A percentile compares a stretch with the other conserved stretches of the same genome.
phyloP scores from a whole-genome alignment of 2,113 vertebrate genomes.

The Origma solitaria region DNA sequence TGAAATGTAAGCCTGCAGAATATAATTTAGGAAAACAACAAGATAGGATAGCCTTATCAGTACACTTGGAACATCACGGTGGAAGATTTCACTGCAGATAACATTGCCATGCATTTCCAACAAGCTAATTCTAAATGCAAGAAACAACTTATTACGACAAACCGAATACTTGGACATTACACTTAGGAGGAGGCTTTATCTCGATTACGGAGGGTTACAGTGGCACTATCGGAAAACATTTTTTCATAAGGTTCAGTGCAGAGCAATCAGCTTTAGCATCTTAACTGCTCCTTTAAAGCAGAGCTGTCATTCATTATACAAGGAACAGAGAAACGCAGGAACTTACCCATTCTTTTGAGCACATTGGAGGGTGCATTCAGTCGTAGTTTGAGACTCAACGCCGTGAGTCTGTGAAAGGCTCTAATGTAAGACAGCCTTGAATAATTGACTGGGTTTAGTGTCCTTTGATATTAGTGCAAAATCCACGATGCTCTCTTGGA shows the following conservation, averaged over 20 bases:
- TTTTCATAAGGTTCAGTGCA: slow-evolving; percentile 49
- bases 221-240: not conserved
- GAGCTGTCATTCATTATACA: slow-evolving; percentile 32
- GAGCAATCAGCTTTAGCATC: slow-evolving; percentile 1
- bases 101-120: slow-evolving; percentile 73
- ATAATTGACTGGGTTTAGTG: slow-evolving; percentile 67
- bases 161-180: slow-evolving; percentile 34
- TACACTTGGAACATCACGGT: slow-evolving; percentile 69
- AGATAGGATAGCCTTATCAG: slow-evolving; percentile 79
- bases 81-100: slow-evolving; percentile 74
- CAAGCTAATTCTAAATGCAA: slow-evolving; percentile 64
- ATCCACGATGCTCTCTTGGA: slow-evolving; percentile 58
- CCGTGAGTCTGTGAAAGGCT: slow-evolving; percentile 90
- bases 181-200: slow-evolving; percentile 27
- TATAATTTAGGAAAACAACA: slow-evolving; percentile 83
- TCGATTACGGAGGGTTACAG: slow-evolving; percentile 29
- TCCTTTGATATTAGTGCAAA: slow-evolving; percentile 67
- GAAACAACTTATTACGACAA: slow-evolving; percentile 48
- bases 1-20: slow-evolving; percentile 99
- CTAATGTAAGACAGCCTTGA: slow-evolving; percentile 86
- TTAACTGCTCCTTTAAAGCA: slow-evolving; percentile 46
- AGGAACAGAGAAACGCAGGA: slow-evolving; percentile 75
- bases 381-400: slow-evolving; percentile 92
- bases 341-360: slow-evolving; percentile 99
- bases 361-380: slow-evolving; percentile 99